Base-by-base conservation (phyloP, 1,140 invertebrate genomes). In the Microplitis demolitor region DNA sequence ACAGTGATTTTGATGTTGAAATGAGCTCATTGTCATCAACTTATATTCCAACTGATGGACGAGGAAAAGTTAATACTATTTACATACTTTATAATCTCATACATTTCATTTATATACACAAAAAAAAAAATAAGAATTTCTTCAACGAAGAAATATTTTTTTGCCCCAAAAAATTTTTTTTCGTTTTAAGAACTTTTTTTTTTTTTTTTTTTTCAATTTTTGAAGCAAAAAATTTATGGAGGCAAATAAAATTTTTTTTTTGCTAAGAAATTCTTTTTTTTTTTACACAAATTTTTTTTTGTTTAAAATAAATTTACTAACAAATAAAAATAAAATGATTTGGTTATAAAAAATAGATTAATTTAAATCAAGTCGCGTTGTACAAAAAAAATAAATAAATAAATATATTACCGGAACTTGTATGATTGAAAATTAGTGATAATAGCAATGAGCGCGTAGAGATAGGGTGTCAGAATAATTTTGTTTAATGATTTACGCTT, bases 21-120 rank as follows among this genome's bases (percentile, higher is more conserved):
- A 84, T 86, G 83, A 85, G 79, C 66, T 80, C 83, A n/a, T 62
- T 86, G 14, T 79, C 83, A 39, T 62, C 75, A 3, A 72, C 66
- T 69, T 14, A 67, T 34, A 5, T 53, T 3, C 64, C 72, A 24
- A 78, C 80, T 62, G 77, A 69, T 60, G 74, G 75, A 31, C 75
- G 74, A 16, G 75, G 79, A 73, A 79, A 71, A 82, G 83, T 85
- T 80, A 77, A 77, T 78, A 80, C 34, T 6, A 33, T 77, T 76
- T 73, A 66, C 31, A 53, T 35, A 61, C 61, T 66, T 37, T 34
- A 71, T 35, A 61, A 64, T 56, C 64, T 53, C 35, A 67, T 71
- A n/a, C 50, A 37, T 71, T 71, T 68, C 37, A 61, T 60, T 45
- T 31, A 35, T 53, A 24, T 31, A 35, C 13, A 69, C 33, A 37